Conservation (phyloP, 1,140 invertebrate species). For the Drosophila sp. region DNA sequence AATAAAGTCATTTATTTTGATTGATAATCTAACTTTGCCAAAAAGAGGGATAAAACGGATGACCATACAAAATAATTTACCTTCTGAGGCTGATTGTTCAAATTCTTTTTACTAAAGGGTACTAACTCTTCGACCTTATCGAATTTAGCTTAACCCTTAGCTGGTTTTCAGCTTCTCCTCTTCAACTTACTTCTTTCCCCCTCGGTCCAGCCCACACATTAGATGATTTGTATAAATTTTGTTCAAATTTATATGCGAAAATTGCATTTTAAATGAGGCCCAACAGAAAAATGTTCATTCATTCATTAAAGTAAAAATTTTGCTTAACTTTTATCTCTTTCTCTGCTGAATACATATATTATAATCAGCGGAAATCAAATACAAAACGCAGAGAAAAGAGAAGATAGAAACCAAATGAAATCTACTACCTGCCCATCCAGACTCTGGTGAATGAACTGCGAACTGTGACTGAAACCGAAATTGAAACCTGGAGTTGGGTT, state of each 20-base stretch:
- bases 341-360: constrained; percentile 58
- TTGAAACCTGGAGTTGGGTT: constrained; percentile 12
- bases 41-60: too few species aligned
- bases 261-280: constrained; percentile 67
- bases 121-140: not conserved
- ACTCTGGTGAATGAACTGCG: constrained; percentile 63
- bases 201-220: constrained; percentile 59
- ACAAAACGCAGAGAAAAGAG: constrained; percentile 33
- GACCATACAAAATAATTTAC: too few species aligned
- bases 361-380: constrained; percentile 63
- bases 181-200: not conserved
- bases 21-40: too few species aligned
- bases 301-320: constrained; percentile 52
- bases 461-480: constrained; percentile 37
- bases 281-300: constrained; percentile 40
- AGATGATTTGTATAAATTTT: constrained; percentile 66
- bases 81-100: too few species aligned
- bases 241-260: constrained; percentile 76
- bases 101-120: not conserved
- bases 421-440: constrained; percentile 62
- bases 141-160: not conserved
- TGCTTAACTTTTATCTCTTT: constrained; percentile 29
- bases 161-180: not conserved
- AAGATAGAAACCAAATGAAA: constrained; percentile 41
- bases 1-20: too few species aligned